These are phyloP conservation scores for Erpornis zantholeuca DNA, from an alignment of 2,113 vertebrate genomes.

Conservation along the genomic window DNA sequence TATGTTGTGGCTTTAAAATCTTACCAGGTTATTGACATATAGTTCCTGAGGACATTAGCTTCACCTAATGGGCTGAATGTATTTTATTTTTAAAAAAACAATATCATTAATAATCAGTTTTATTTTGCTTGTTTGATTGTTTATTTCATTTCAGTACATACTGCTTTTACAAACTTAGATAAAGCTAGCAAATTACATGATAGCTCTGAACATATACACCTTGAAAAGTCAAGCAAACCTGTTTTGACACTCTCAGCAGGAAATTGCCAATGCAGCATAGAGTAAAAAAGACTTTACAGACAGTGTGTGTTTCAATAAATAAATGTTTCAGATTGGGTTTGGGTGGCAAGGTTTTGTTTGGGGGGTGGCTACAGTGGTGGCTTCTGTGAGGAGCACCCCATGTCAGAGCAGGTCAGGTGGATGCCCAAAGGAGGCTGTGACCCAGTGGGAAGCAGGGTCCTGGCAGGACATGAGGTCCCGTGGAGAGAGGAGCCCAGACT, in stretches of 20 bases:
- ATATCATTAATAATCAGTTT: background rate
- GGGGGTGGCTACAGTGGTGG: background rate
- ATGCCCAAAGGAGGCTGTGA: rapidly evolving
- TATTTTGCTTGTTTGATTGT: background rate
- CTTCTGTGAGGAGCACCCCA: background rate
- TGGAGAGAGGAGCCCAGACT: background rate
- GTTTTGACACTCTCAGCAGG: background rate
- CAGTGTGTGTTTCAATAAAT: background rate
- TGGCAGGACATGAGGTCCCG: background rate
- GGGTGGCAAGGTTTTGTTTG: background rate
- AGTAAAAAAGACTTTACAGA: background rate
- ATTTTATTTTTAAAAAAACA: background rate
- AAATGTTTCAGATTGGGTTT: background rate
- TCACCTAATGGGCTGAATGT: background rate
- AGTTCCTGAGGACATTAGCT: background rate
- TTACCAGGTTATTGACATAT: background rate
- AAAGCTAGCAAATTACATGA: background rate
- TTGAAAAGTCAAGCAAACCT: background rate
- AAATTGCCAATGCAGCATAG: background rate
- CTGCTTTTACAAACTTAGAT: background rate
- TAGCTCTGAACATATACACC: background rate
- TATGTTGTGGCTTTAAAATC: background rate
- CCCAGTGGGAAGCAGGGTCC: background rate
- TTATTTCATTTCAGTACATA: background rate
- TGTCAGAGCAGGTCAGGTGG: background rate